Evolutionary conservation across 2,797 vertebrate species (phyloP), one percentile per base, ranked within the genome.

Genomic region (Argya squamiceps): DNA sequence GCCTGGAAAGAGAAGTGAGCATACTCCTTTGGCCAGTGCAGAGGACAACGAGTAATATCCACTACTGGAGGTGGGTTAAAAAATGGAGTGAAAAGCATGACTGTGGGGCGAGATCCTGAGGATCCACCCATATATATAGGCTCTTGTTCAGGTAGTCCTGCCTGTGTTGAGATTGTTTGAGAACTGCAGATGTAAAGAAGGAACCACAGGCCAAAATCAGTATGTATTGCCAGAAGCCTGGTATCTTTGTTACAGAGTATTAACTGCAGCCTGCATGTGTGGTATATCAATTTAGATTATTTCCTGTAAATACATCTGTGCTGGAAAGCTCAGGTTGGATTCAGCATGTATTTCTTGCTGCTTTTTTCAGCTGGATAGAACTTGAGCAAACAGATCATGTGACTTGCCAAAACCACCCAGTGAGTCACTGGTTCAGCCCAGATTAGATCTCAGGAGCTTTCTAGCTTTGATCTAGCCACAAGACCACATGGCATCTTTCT

Each of bases 401-500:
- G 93, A 92, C 80, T 92, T 95, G 85, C 92, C 88, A 81, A 94
- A 97, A 97, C 95, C 92, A 95, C 92, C 94, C 92, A 93, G 85
- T 97, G 95, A 97, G 93, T 95, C 96, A 96, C 29, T 84, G 92
- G 91, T 70, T 95, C 94, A 93, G 74, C 91, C 89, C 93, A 96
- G 94, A 96, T 96, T 92, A 96, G 96, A 97, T 97, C 94, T 83
- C 93, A 96, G 91, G 94, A 97, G 88, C 76, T 95, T 97, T 96
- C 76, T 83, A 62, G 85, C 95, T 97, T 97, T 97, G 95, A 97
- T 96, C 95, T 96, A 93, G 91, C 96, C 95, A 96, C 92, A 95
- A 94, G 95, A 96, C 93, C 96, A 92, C 92, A 96, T 96, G 89
- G 88, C 46, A 67, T 93, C 43, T 91, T 96, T 94, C 87, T 96